Percentiles rank a stretch among this genome's conserved stretches.
These are phyloP conservation scores for Listronotus oregonensis DNA, from an alignment of 1,140 invertebrate genomes.

Conservation along the genomic window DNA sequence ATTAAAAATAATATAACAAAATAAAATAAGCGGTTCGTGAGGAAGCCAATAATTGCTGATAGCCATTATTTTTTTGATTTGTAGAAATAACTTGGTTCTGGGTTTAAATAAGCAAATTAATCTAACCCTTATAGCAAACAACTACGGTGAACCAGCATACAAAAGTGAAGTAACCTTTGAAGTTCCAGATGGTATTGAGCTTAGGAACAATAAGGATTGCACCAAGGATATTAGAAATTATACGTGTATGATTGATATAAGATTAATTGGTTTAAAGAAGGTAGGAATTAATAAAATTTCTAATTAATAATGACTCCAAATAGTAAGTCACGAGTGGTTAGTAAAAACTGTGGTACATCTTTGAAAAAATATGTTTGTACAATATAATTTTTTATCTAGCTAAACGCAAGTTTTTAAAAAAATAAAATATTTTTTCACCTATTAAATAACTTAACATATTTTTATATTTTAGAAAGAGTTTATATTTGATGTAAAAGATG, in stretches of 20 bases:
- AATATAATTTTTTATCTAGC: too few species aligned
- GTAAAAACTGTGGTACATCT: constrained; percentile 1
- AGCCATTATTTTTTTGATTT: background rate
- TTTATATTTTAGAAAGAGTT: constrained; percentile 24
- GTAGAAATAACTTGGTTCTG: constrained; percentile 23
- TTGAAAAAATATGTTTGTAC: too few species aligned
- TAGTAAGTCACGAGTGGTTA: background rate
- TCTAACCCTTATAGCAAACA: constrained; percentile 26
- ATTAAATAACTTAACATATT: too few species aligned
- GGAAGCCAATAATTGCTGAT: too few species aligned
- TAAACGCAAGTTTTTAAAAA: too few species aligned
- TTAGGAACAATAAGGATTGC: constrained; percentile 38
- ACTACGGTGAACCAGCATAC: constrained; percentile 41
- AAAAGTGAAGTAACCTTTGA: constrained; percentile 31
- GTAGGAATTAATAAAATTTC: too few species aligned
- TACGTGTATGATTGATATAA: constrained; percentile 30
- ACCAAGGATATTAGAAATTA: constrained; percentile 32
- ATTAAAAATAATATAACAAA: too few species aligned
- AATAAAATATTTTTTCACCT: too few species aligned
- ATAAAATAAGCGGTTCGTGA: too few species aligned
- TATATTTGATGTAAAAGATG: constrained; percentile 20
- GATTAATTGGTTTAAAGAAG: background rate
- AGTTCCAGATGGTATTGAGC: constrained; percentile 26
- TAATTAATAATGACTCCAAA: too few species aligned
- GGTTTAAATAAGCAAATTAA: constrained; percentile 31